Conservation (phyloP, 2,113 vertebrate genomes). For the Orthonyx spaldingii region DNA sequence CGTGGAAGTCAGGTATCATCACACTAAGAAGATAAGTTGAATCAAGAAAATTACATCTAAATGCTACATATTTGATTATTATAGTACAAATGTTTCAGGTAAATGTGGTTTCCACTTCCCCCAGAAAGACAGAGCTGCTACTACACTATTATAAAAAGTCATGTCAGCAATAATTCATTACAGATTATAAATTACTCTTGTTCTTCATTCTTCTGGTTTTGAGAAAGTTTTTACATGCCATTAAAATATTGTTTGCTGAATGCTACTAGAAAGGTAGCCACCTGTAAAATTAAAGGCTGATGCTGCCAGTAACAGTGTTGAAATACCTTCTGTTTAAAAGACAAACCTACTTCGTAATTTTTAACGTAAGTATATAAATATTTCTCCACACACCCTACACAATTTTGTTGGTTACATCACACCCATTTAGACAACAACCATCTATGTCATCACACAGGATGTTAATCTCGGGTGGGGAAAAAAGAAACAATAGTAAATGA, state of each 20-base stretch:
- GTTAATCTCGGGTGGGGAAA: constrained; percentile 57
- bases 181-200: constrained; percentile 13
- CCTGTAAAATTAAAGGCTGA: constrained; percentile 64
- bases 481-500: constrained; percentile 54
- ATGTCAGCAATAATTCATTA: constrained; percentile 34
- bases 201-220: constrained; percentile 38
- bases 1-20: background rate
- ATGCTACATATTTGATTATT: constrained; percentile 1
- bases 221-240: constrained; percentile 47
- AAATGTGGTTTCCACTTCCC: constrained; percentile 26
- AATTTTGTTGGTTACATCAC: constrained; percentile 34
- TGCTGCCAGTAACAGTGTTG: constrained; percentile 31
- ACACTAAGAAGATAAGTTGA: background rate
- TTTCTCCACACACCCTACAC: constrained; percentile 48
- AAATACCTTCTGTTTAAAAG: constrained; percentile 57
- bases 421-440: constrained; percentile 59
- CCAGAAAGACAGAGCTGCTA: background rate
- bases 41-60: constrained; percentile 22
- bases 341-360: constrained; percentile 47
- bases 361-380: constrained; percentile 58
- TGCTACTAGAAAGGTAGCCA: constrained; percentile 52
- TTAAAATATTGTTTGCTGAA: constrained; percentile 67
- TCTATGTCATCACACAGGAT: constrained; percentile 60
- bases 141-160: background rate
- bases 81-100: background rate